Evolutionary conservation across 2,113 vertebrate genomes (phyloP).

Genomic region (Sturnira hondurensis): DNA sequence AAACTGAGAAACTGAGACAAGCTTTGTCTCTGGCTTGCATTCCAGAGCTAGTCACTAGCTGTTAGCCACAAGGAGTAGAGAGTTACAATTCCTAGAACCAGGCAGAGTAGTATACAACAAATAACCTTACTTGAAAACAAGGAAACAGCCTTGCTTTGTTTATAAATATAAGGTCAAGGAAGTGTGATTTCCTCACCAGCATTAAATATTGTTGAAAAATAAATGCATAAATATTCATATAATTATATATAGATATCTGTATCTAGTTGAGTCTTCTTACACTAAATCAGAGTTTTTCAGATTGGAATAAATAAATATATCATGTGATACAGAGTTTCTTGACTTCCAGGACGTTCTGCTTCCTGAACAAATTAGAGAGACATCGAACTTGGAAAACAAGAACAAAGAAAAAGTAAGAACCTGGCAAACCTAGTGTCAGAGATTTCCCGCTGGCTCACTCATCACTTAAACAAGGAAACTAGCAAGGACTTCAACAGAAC

Average conservation of each 20-base stretch:
- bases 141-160: conserved; percentile 33
- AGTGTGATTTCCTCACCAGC: neutral
- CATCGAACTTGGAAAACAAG: neutral
- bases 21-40: no score
- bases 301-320: neutral
- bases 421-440: neutral
- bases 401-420: neutral
- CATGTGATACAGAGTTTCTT: neutral
- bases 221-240: neutral
- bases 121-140: neutral
- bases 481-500: neutral
- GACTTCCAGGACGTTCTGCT: conserved; percentile 44
- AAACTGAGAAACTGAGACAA: no score
- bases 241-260: neutral
- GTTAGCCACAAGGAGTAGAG: no score
- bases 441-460: neutral
- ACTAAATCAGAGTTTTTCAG: neutral
- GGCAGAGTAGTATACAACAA: no score
- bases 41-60: no score
- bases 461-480: neutral
- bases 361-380: conserved; percentile 16
- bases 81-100: no score
- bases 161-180: conserved; percentile 21
- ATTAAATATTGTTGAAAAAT: neutral
- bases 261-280: neutral